Evolutionary conservation across 2,797 vertebrate genomes (phyloP), one percentile per base, ranked within the genome.

Genomic region (Xenopus petersii): DNA sequence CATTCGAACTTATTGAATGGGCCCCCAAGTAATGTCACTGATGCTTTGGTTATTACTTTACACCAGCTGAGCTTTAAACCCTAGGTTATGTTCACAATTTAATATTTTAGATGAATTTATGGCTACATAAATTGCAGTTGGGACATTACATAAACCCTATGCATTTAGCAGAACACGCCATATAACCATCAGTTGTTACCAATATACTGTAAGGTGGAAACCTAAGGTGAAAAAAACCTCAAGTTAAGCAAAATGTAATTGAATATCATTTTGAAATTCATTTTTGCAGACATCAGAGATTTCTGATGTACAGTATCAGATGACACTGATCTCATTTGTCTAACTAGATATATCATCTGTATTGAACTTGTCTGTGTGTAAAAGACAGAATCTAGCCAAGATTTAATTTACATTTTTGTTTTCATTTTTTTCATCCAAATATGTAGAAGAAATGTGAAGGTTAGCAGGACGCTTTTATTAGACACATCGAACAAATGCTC

Each of bases 301-400:
- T 94, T 91, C 65, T 82, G 79, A 85, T 83, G 81, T 86, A 21
- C 21, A 21, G 21, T 21, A 88, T 89, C 84, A 87, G 81, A 82
- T 90, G 89, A 88, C 87, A 88, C 83, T 94, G 91, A 93, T 93
- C 95, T 93, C 84, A 89, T 93, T 90, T 93, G 90, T 92, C 90
- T 91, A 91, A 92, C 86, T 84, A 94, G 89, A 92, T 92, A 94
- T 93, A 91, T 95, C 87, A 90, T 91, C 90, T 79, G 81, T 90
- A 89, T 87, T 91, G 91, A 93, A 84, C 88, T 88, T 89, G 86
- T 92, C 85, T 92, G 85, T 84, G 83, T 81, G 78, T 82, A 75
- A 80, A 83, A 90, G 89, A 90, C 87, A 88, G 79, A 87, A 79
- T 76, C 88, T 88, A 84, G 86, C 83, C 84, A 72, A 93, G 83